These are phyloP conservation scores for Amiota mariae DNA, from an alignment of 2,888 invertebrate genomes.

Conservation along the genomic window DNA sequence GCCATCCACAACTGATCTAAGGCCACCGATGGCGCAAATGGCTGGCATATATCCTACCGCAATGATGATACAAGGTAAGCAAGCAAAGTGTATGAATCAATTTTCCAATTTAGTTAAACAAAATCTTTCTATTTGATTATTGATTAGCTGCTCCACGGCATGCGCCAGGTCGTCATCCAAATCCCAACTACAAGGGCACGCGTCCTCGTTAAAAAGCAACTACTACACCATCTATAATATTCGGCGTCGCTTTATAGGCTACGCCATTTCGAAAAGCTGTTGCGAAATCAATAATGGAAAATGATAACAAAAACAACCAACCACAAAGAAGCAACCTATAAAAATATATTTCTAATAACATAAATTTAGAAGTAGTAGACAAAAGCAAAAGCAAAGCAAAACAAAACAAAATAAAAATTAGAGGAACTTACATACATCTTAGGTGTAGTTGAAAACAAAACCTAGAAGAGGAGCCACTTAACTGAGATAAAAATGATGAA, in stretches of 20 bases:
- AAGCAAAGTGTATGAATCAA: not conserved
- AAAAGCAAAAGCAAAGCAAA: constrained; percentile 62
- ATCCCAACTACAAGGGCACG: constrained; percentile 73
- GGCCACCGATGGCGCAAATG: constrained; percentile 72
- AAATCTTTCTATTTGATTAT: not conserved
- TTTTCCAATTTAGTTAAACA: not conserved
- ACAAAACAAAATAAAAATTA: constrained; percentile 50
- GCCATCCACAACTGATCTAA: constrained; percentile 71
- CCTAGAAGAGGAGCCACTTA: constrained; percentile 17
- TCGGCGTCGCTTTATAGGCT: not conserved
- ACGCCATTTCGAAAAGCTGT: not conserved
- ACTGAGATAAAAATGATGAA: not conserved
- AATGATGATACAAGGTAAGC: constrained; percentile 73
- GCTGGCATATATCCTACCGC: constrained; percentile 73
- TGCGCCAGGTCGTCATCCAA: constrained; percentile 72
- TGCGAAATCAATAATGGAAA: constrained; percentile 5
- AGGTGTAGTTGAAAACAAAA: constrained; percentile 8
- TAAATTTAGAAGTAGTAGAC: constrained; percentile 65
- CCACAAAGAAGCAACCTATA: constrained; percentile 27
- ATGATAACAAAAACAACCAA: constrained; percentile 25
- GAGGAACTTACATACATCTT: constrained; percentile 30
- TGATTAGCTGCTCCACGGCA: constrained; percentile 69
- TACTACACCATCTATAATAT: constrained; percentile 19
- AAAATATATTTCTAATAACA: constrained; percentile 65
- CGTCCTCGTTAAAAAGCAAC: constrained; percentile 64